phyloP scores from a whole-genome alignment of 2,888 invertebrate species.

The Eupithecia subfuscata region DNA sequence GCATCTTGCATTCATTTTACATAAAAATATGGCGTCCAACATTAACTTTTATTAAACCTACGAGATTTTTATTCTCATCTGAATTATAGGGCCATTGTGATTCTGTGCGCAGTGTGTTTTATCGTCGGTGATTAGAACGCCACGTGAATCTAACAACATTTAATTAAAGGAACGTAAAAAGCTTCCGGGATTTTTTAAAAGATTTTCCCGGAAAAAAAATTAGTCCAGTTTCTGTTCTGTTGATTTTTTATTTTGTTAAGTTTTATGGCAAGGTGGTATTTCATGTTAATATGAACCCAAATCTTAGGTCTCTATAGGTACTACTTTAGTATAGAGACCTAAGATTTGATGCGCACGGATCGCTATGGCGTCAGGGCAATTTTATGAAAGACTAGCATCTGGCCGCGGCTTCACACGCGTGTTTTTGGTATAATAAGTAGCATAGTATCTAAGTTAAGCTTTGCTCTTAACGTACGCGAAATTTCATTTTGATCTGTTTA shows the following conservation, averaged over 20 bases:
- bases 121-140: slow-evolving; percentile 59
- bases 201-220: neutral
- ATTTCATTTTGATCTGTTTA: no score
- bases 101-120: slow-evolving; percentile 64
- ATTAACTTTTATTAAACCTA: slow-evolving; percentile 56
- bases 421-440: no score
- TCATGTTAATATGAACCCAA: neutral
- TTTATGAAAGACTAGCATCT: no score
- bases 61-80: slow-evolving; percentile 61
- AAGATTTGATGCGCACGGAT: no score
- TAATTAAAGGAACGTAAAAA: slow-evolving; percentile 47
- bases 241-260: neutral
- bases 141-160: slow-evolving; percentile 56
- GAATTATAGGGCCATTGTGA: slow-evolving; percentile 59
- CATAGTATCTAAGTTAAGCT: no score
- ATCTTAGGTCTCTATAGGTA: no score
- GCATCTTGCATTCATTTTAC: slow-evolving; percentile 63
- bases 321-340: no score
- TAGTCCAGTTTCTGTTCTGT: neutral
- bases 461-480: no score
- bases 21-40: slow-evolving; percentile 48
- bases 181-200: neutral
- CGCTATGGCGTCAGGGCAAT: no score
- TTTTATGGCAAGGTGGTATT: neutral
- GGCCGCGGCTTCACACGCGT: no score